Base-by-base conservation (phyloP, 2,113 vertebrate species). In the Aviceda subcristata region DNA sequence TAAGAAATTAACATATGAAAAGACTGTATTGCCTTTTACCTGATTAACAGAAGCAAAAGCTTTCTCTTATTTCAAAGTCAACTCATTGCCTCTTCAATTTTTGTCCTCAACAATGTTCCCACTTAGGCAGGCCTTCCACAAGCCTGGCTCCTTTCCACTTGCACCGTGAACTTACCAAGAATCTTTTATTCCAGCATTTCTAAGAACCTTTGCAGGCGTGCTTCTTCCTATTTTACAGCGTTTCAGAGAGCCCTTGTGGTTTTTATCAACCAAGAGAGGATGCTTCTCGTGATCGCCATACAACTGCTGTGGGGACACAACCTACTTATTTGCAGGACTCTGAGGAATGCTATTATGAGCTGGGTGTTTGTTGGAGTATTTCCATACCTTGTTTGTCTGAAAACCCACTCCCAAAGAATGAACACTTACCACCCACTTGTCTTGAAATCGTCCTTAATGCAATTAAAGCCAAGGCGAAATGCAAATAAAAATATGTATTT, bases 241-340 rank as follows among this genome's bases (percentile, higher is more conserved):
- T 71, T 90, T 76, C 30, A 76, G 63, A 71, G 39, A 71, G 17
- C 9, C 24, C 27, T 76, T 76, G 15, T 76, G 32, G 45, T 66
- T 79, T 39, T 76, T 60, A 60, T 10, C 14, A 43, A 26, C 36
- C 23, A 30, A 17, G 3, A 69, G 27, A 71, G 32, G 29, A 60
- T 39, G 15, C 3, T 84, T 80, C 74, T 75, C 23, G 38, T 71
- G 50, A 75, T 20, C 45, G 45, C 12, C 41, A 19, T 43, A 30
- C n/a, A 59, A 32, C 6, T 3, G 0, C 1, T 55, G 32, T 11
- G 7, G 15, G 14, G 5, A 26, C n/a, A 64, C 30, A 75, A 20
- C 26, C 26, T 92, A 22, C 0, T 0, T 57, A 32, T 63, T 53
- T 79, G 30, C 48, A 29, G 22, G 41, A 69, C 30, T 63, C 50